Evolutionary conservation across 2,113 vertebrate genomes (phyloP).

Genomic region (Nyctibius bracteatus): DNA sequence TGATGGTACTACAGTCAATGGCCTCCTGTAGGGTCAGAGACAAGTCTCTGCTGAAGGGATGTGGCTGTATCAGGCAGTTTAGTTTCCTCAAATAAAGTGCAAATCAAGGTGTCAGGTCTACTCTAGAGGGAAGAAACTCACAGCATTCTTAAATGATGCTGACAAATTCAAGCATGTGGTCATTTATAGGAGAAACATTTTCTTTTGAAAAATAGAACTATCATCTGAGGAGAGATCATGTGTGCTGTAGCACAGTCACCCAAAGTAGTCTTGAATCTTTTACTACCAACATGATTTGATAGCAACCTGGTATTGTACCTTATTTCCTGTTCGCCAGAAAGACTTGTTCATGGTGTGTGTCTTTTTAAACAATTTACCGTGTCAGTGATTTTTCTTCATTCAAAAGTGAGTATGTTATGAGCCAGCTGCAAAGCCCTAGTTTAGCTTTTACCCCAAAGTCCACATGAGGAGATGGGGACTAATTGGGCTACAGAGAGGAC

Average conservation of each 20-base stretch:
- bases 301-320: background rate
- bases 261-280: background rate
- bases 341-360: rapidly evolving
- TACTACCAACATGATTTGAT: background rate
- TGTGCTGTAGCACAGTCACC: background rate
- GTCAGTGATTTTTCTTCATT: background rate
- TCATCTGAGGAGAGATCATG: background rate
- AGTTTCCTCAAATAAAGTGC: background rate
- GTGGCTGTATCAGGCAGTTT: background rate
- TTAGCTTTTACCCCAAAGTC: too few species aligned
- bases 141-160: background rate
- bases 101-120: background rate
- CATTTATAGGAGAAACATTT: background rate
- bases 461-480: background rate
- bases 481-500: background rate
- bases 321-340: background rate
- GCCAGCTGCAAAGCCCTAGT: background rate
- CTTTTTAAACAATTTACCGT: background rate
- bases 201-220: background rate
- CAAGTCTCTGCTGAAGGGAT: background rate
- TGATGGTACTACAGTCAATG: background rate
- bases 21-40: background rate
- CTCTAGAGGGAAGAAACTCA: background rate
- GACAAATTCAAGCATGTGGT: background rate
- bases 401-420: background rate